These are phyloP conservation scores for Drosophila barbarae DNA, from an alignment of 2,888 invertebrate species.

Conservation along the genomic window DNA sequence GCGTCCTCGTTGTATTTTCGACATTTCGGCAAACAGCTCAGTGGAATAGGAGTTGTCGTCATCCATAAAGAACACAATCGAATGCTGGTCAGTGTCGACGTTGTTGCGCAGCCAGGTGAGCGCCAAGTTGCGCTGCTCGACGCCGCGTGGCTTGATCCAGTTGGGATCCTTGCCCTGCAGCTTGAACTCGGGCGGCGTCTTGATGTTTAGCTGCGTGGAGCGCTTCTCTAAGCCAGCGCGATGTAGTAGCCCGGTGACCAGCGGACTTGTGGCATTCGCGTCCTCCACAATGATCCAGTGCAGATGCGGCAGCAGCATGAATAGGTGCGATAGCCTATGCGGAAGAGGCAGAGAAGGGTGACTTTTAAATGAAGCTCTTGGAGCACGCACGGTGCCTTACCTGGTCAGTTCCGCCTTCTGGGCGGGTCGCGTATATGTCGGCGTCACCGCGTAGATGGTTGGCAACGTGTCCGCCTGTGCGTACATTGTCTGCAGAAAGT, in stretches of 20 bases:
- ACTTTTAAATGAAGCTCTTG: not conserved
- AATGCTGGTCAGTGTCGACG: constrained; percentile 81
- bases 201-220: constrained; percentile 84
- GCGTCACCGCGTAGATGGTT: constrained; percentile 93
- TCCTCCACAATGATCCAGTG: constrained; percentile 98
- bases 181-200: constrained; percentile 86
- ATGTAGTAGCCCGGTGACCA: constrained; percentile 87
- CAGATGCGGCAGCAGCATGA: constrained; percentile 91
- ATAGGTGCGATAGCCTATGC: constrained; percentile 89
- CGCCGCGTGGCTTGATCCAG: constrained; percentile 91
- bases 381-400: constrained; percentile 77
- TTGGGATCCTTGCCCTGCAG: constrained; percentile 84
- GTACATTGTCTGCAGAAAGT: constrained; percentile 72
- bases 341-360: too few relatives aligned
- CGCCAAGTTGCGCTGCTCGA: constrained; percentile 93
- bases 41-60: constrained; percentile 97
- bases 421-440: constrained; percentile 91
- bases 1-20: constrained; percentile 84
- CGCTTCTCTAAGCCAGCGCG: constrained; percentile 76
- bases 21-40: constrained; percentile 94
- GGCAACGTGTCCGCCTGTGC: constrained; percentile 80
- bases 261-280: constrained; percentile 81
- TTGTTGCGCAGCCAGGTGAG: constrained; percentile 85
- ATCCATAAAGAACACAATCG: constrained; percentile 95
- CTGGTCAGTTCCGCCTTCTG: constrained; percentile 97